A percentile compares a stretch with the other conserved stretches of the same genome.
These are phyloP conservation scores for Linurgus olivaceus DNA, from an alignment of 2,797 vertebrate genomes.

Conservation along the genomic window DNA sequence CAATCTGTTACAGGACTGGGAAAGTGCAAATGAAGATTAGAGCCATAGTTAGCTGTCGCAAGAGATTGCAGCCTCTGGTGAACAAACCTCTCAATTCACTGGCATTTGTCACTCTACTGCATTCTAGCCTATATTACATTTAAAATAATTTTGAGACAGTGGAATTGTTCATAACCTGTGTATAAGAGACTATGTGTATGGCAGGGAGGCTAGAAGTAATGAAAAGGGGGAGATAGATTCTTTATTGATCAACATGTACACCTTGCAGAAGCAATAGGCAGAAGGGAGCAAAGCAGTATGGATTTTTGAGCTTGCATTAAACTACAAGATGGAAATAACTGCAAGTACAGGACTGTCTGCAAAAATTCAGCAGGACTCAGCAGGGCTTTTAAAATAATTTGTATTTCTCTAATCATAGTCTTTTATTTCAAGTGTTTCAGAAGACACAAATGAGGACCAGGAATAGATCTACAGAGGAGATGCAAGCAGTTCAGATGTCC, in stretches of 20 bases:
- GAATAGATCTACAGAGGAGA: not conserved
- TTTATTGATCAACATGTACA: constrained; percentile 30
- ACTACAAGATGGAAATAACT: constrained; percentile 43
- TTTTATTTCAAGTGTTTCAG: not conserved
- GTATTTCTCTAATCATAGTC: constrained; percentile 9
- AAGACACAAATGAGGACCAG: not conserved
- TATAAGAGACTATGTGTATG: not conserved
- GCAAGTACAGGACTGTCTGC: constrained; percentile 1
- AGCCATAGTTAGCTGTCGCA: constrained; percentile 47
- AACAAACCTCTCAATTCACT: constrained; percentile 18
- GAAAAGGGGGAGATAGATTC: not conserved
- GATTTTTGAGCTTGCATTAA: constrained; percentile 41
- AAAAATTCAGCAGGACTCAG: constrained; percentile 21
- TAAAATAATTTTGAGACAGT: constrained; percentile 38
- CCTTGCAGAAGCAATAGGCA: not conserved
- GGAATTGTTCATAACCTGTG: not conserved
- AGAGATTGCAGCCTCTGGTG: constrained; percentile 44
- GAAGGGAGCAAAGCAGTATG: constrained; percentile 34
- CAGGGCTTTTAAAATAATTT: constrained; percentile 33
- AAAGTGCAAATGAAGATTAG: constrained; percentile 64
- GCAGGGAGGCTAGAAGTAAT: constrained; percentile 3
- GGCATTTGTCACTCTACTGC: constrained; percentile 38
- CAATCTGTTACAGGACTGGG: constrained; percentile 41
- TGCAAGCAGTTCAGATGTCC: not conserved
- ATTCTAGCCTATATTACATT: constrained; percentile 1